Conservation (phyloP, 1,140 invertebrate genomes). For the Lasioglossum baleicum region DNA sequence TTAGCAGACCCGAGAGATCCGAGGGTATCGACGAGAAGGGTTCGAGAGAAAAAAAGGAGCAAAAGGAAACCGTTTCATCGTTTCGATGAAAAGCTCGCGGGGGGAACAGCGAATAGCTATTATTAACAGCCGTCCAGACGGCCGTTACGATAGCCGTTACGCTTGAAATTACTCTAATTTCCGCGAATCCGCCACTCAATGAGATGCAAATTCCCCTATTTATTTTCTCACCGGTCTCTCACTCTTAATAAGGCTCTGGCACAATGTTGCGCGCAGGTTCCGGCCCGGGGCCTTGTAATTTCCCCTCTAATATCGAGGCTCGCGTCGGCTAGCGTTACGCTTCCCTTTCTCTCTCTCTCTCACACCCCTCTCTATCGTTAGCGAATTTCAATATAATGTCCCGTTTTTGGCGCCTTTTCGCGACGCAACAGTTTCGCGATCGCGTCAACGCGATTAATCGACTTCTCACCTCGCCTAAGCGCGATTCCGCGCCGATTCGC, state of each 20-base stretch:
- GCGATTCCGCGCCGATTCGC: slow-evolving; percentile 2
- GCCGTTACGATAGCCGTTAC: slow-evolving; percentile 26
- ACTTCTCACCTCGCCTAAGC: background rate
- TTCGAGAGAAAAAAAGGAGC: background rate
- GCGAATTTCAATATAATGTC: slow-evolving; percentile 19
- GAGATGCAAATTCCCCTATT: slow-evolving; percentile 43
- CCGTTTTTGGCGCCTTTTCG: background rate
- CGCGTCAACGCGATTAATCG: slow-evolving; percentile 33
- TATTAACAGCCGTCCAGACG: slow-evolving; percentile 28
- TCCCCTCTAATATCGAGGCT: background rate
- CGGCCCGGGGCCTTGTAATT: slow-evolving; percentile 17
- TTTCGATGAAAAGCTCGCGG: background rate
- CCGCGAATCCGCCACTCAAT: slow-evolving; percentile 15
- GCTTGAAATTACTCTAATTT: slow-evolving; percentile 45
- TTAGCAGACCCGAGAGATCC: background rate
- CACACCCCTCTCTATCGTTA: background rate
- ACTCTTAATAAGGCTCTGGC: slow-evolving; percentile 1
- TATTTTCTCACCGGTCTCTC: slow-evolving; percentile 29
- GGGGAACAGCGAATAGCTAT: slow-evolving; percentile 27
- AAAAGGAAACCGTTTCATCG: slow-evolving; percentile 6
- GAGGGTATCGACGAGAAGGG: background rate
- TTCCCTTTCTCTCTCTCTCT: too few species aligned
- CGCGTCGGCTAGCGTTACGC: background rate
- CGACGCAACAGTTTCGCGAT: background rate
- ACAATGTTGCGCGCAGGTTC: slow-evolving; percentile 5